Base-by-base conservation (phyloP, 2,113 vertebrate genomes). In the Labeo rohita region DNA sequence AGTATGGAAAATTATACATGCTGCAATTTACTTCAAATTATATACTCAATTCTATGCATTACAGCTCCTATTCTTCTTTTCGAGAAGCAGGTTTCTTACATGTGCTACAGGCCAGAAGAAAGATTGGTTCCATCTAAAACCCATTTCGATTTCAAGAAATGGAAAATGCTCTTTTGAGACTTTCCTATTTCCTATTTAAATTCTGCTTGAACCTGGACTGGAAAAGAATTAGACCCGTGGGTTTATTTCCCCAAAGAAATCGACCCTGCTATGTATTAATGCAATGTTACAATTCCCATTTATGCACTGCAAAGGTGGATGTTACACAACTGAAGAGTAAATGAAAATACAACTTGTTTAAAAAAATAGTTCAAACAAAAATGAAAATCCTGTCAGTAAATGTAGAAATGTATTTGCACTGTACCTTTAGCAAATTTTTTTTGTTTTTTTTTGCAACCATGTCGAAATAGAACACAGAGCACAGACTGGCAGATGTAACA, bases 401-500 rank as follows among this genome's bases (percentile, higher is more conserved):
- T 65, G 0, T 28, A 28, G n/a, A n/a, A n/a, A n/a, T 28, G 28
- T 28, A 28, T 28, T 74, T 47, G 18, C 2, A 3, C 43, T 49
- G 1, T 49, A 3, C 6, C 11, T n/a, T 45, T 23, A 12, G 34
- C 52, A 43, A 59, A 28, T 28, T 28, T 28, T 1, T 1, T 28
- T 28, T 28, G 2, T 28, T 28, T 28, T 1, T 28, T 28, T 28
- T 28, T 28, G 39, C 68, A 72, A 72, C 21, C 18, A 7, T 8
- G 65, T 66, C 4, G 10, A 18, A 28, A 81, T 15, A 45, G 3
- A 34, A 66, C 13, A 66, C 80, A 87, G 78, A 83, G 85, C 83
- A 85, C 90, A 94, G 66, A 89, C 86, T 84, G 4, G 79, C 83
- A 84, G 83, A 76, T 52, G 87, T 72, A 82, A 89, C 75, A 87